Evolutionary conservation across 1,140 invertebrate genomes (phyloP).

Genomic region (Cydia amplana): DNA sequence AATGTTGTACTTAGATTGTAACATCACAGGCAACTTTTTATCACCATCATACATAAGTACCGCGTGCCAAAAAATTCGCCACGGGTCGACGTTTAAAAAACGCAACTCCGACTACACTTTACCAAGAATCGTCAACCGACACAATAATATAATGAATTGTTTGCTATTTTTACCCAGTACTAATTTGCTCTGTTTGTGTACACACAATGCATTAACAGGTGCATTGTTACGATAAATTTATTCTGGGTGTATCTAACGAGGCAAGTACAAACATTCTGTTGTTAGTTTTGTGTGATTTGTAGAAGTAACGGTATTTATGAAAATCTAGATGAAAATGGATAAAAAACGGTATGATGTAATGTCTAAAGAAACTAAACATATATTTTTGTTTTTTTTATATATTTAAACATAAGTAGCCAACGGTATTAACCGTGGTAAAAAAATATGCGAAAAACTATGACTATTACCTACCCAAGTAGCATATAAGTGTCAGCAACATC

Average conservation of each 20-base stretch:
- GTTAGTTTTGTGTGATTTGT: conserved; percentile 8
- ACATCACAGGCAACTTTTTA: too few relatives aligned
- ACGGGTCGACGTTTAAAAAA: background rate
- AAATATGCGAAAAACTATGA: too few relatives aligned
- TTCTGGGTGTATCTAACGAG: conserved; percentile 26
- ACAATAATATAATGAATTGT: conserved; percentile 33
- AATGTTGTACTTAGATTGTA: too few relatives aligned
- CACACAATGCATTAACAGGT: conserved; percentile 17
- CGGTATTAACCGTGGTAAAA: too few relatives aligned
- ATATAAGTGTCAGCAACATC: too few relatives aligned
- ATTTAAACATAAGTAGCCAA: too few relatives aligned
- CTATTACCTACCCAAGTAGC: too few relatives aligned
- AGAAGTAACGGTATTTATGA: background rate
- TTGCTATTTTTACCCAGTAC: conserved; percentile 37
- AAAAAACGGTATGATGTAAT: too few relatives aligned
- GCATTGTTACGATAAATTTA: conserved; percentile 25
- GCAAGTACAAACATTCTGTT: conserved; percentile 29
- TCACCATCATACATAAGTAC: background rate
- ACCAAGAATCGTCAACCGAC: conserved; percentile 43
- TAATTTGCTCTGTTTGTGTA: conserved; percentile 31
- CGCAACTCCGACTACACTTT: conserved; percentile 36
- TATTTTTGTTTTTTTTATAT: too few relatives aligned
- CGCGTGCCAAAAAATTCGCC: background rate
- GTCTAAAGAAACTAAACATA: too few relatives aligned
- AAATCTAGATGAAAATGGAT: too few relatives aligned